These are phyloP conservation scores for Anseranas semipalmata DNA, from an alignment of 2,113 vertebrate genomes.

Conservation along the genomic window DNA sequence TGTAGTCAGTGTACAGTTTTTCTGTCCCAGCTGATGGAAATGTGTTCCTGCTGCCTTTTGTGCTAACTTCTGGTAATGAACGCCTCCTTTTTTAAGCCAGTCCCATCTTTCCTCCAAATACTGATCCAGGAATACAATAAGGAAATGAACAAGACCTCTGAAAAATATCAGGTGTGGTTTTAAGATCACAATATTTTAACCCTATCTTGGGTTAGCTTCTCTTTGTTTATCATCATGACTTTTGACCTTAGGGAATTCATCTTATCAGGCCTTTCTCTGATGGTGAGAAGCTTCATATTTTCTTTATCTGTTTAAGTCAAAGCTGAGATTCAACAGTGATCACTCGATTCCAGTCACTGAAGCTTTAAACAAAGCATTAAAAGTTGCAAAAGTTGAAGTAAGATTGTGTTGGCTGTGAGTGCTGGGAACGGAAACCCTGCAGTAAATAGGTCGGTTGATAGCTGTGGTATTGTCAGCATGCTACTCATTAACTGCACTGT, in stretches of 20 bases:
- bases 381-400: not conserved
- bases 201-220: not conserved
- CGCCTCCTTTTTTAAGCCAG: not conserved
- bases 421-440: conserved; percentile 41
- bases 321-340: not conserved
- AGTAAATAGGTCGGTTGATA: not conserved
- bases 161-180: not conserved
- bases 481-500: not conserved
- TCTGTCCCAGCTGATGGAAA: not conserved
- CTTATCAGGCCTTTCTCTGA: conserved; percentile 25
- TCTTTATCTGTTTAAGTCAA: not conserved
- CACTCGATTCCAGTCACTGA: not conserved
- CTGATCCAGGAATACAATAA: not conserved
- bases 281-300: not conserved
- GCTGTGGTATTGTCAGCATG: not conserved
- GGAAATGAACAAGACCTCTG: not conserved
- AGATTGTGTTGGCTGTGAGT: not conserved
- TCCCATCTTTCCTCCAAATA: not conserved
- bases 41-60: not conserved
- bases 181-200: not conserved
- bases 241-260: not conserved
- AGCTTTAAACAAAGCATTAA: not conserved
- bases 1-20: not conserved
- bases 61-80: not conserved
- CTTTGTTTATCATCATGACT: not conserved